A percentile compares a stretch with the other conserved stretches of the same genome.
Conservation (phyloP, 2,888 invertebrate genomes). For the Meliscaeva auricollis region DNA sequence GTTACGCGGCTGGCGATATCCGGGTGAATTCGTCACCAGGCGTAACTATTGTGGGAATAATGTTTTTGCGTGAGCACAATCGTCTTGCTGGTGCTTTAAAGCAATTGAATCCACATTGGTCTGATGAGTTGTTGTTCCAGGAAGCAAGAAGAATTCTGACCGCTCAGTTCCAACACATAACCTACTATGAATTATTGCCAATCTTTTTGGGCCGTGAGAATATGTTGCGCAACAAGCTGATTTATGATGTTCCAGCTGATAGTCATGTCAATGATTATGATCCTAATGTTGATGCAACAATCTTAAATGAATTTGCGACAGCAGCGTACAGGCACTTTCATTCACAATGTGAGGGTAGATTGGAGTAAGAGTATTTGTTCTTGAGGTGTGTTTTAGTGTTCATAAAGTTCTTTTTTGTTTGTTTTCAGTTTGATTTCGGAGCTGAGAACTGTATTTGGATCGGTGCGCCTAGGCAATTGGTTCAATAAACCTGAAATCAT, state of each 20-base stretch:
- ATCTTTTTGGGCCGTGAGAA: constrained; percentile 84
- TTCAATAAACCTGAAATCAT: constrained; percentile 85
- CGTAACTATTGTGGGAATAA: constrained; percentile 84
- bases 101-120: constrained; percentile 85
- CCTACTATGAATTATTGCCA: constrained; percentile 85
- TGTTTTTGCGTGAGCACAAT: constrained; percentile 85
- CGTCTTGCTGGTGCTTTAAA: constrained; percentile 83
- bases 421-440: constrained; percentile 83
- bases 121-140: constrained; percentile 85
- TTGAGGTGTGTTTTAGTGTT: too few species aligned
- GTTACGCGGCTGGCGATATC: constrained; percentile 89
- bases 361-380: constrained; percentile 83
- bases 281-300: constrained; percentile 85
- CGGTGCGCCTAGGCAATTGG: constrained; percentile 85
- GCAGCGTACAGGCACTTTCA: constrained; percentile 88
- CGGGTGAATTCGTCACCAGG: constrained; percentile 85
- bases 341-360: constrained; percentile 85
- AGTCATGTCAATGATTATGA: constrained; percentile 85
- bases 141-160: constrained; percentile 85
- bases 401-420: background rate
- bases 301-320: constrained; percentile 87
- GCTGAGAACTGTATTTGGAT: constrained; percentile 83
- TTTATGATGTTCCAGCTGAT: constrained; percentile 80
- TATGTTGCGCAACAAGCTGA: constrained; percentile 83
- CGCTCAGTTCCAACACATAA: constrained; percentile 85